Conservation (phyloP, 2,888 invertebrate genomes). For the Polyploca ridens region DNA sequence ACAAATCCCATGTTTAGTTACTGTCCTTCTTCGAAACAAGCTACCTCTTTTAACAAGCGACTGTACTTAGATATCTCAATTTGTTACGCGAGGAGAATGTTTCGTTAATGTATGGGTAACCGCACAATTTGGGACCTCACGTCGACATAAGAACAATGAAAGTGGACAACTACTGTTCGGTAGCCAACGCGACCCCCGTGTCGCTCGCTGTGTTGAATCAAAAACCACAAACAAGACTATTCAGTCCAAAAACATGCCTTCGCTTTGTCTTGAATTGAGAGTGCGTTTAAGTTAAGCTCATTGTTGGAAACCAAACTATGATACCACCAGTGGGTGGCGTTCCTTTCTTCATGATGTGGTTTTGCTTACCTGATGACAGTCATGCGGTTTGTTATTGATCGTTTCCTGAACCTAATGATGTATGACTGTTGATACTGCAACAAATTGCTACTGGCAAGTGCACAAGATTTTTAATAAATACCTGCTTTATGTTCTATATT, state of each 20-base stretch:
- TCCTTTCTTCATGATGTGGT: slow-evolving; percentile 41
- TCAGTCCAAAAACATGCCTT: slow-evolving; percentile 43
- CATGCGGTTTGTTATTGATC: slow-evolving; percentile 71
- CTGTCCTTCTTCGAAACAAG: slow-evolving; percentile 12
- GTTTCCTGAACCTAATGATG: slow-evolving; percentile 54
- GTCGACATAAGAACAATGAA: slow-evolving; percentile 69
- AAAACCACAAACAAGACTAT: slow-evolving; percentile 77
- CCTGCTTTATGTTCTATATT: too few species aligned
- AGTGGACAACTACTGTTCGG: slow-evolving; percentile 65
- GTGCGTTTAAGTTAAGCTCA: slow-evolving; percentile 52
- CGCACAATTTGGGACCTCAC: slow-evolving; percentile 71
- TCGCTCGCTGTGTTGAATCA: slow-evolving; percentile 62
- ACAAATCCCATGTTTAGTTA: neutral
- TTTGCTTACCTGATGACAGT: slow-evolving; percentile 70
- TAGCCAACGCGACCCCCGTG: slow-evolving; percentile 63
- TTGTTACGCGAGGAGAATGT: slow-evolving; percentile 54
- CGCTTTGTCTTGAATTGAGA: slow-evolving; percentile 56
- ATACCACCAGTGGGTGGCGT: slow-evolving; percentile 77
- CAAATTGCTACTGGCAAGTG: slow-evolving; percentile 7
- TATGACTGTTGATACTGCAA: slow-evolving; percentile 26
- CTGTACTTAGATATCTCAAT: slow-evolving; percentile 46
- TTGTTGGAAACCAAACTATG: slow-evolving; percentile 76
- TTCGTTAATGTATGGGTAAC: slow-evolving; percentile 59
- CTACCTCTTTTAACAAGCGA: slow-evolving; percentile 20
- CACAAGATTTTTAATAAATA: too few species aligned